A percentile compares a stretch with the other conserved stretches of the same genome.
These are phyloP conservation scores for Brachionichthys hirsutus DNA, from an alignment of 2,113 vertebrate species.

Conservation along the genomic window DNA sequence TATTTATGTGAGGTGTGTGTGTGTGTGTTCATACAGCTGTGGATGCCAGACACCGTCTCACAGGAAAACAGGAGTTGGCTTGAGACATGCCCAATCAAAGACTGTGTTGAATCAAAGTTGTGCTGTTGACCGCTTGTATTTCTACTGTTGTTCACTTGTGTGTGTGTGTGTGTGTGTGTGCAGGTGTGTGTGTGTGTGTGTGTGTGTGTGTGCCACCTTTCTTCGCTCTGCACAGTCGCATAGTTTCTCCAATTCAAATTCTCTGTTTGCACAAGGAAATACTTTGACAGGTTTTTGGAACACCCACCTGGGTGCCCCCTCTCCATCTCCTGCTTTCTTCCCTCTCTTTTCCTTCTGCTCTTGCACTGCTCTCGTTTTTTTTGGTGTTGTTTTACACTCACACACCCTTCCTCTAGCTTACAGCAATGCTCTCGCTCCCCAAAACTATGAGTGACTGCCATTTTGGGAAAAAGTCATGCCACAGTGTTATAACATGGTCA, in stretches of 20 bases:
- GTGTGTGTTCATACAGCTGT: slow-evolving; percentile 43
- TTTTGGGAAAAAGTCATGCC: slow-evolving; percentile 29
- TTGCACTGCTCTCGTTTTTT: slow-evolving; percentile 64
- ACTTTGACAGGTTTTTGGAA: slow-evolving; percentile 74
- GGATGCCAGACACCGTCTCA: slow-evolving; percentile 27
- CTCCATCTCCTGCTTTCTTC: slow-evolving; percentile 51
- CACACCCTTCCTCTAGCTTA: slow-evolving; percentile 64
- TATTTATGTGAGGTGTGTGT: slow-evolving; percentile 48
- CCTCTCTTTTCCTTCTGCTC: slow-evolving; percentile 45
- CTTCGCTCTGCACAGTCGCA: slow-evolving; percentile 37
- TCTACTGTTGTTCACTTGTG: slow-evolving; percentile 24
- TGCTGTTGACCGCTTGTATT: slow-evolving; percentile 51
- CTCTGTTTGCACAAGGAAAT: slow-evolving; percentile 75
- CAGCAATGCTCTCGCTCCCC: slow-evolving; percentile 41
- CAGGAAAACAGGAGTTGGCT: slow-evolving; percentile 53
- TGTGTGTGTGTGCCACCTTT: slow-evolving; percentile 17
- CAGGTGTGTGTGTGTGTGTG: neutral
- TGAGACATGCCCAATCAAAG: slow-evolving; percentile 63
- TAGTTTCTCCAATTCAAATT: too few species aligned
- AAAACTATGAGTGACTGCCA: slow-evolving; percentile 43
- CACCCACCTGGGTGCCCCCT: slow-evolving; percentile 41
- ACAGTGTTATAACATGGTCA: too few species aligned
- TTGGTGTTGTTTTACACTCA: slow-evolving; percentile 71
- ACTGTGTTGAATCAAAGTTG: slow-evolving; percentile 64
- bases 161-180: slow-evolving; percentile 14